Base-by-base conservation (phyloP, 2,113 vertebrate species). In the Pachycephala philippinensis region DNA sequence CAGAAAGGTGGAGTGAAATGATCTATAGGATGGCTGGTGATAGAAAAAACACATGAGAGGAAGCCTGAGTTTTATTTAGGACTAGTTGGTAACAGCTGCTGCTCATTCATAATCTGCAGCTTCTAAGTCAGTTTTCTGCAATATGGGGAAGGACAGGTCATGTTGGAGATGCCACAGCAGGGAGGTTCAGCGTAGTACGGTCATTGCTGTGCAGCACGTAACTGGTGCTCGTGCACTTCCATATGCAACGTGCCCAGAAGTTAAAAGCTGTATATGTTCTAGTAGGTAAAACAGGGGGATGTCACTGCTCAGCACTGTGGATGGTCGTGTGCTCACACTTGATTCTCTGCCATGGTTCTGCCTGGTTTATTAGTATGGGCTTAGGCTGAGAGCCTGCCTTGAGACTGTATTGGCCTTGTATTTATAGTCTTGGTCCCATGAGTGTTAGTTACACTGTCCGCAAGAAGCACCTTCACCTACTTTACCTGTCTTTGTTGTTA, bases 251-350 rank as follows among this genome's bases (percentile, higher is more conserved):
- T 53, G 39, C 22, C n/a, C 42, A 31, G 74, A 57, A 87, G 40
- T 70, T 54, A 59, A 54, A 74, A 64, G 39, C 61, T 77, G 40
- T 22, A 6, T 6, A 1, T 42, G 6, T 39, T 50, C n/a, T 9
- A 11, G 16, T 4, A 47, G 39, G 11, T 71, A 24, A 23, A 74
- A 30, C 19, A 37, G 47, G 4, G 22, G 6, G 1, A 3, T 8
- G 8, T 53, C 45, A 53, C 21, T 0, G 3, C n/a, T 77, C 28
- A 31, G 53, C 11, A 9, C 23, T 57, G 1, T 22, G 52, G 56
- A 28, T 79, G 61, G 16, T 17, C 0, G 0, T 54, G 24, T 52
- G 83, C 28, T 80, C 1, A 6, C 18, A n/a, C 23, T 24, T 21
- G 3, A 49, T 40, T 56, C 28, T 37, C 28, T 42, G 0, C 44